A percentile compares a stretch with the other conserved stretches of the same genome.
These are phyloP conservation scores for Griposia aprilina DNA, from an alignment of 2,888 invertebrate species.

Conservation along the genomic window DNA sequence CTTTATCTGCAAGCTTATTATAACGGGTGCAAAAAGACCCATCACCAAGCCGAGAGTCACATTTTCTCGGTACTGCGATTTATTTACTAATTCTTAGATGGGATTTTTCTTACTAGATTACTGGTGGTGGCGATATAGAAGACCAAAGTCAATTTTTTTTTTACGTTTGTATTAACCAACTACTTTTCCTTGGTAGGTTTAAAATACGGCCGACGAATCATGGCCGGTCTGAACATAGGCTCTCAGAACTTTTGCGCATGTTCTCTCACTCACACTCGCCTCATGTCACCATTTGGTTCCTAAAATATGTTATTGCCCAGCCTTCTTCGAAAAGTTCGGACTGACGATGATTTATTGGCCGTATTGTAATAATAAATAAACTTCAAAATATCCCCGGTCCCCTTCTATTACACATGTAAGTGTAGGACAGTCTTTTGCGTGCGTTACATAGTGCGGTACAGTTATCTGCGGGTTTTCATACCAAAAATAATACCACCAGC, in stretches of 20 bases:
- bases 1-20: neutral
- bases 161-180: neutral
- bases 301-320: neutral
- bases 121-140: neutral
- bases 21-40: neutral
- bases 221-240: neutral
- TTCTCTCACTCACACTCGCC: no score
- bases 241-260: neutral
- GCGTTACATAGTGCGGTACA: neutral
- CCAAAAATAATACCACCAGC: neutral
- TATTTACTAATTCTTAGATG: neutral
- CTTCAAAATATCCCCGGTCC: neutral
- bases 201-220: neutral
- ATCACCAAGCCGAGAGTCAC: slow-evolving; percentile 4
- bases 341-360: no score
- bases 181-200: neutral
- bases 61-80: neutral
- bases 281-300: neutral
- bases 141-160: no score
- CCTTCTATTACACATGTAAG: neutral
- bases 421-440: neutral
- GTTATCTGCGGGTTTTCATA: neutral
- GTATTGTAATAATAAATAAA: neutral
- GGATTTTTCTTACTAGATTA: neutral
- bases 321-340: neutral